Evolutionary conservation across 2,113 vertebrate genomes (phyloP), one percentile per base, ranked within the genome.

Genomic region (Podiceps cristatus): DNA sequence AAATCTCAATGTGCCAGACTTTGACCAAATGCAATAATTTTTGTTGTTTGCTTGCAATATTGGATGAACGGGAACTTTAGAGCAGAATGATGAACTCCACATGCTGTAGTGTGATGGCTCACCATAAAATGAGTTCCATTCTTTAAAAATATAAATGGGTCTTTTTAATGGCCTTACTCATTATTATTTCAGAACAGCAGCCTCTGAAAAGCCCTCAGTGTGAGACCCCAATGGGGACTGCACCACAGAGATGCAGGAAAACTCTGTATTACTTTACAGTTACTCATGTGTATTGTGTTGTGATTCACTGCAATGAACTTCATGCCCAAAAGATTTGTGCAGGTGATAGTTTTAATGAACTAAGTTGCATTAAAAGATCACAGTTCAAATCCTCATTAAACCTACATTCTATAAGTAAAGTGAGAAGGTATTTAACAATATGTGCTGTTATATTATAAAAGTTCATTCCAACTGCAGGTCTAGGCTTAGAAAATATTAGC

Each of bases 281-380:
- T 97, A 91, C 90, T 97, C 95, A 93, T 86, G 69, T 82, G 83
- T 86, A 23, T 58, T 91, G 68, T 82, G 24, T 58, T 91, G 72
- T 82, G 91, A 91, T 86, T 98, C 86, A 97, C 77, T 93, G 85
- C 64, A 29, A 15, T 71, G 93, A 92, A 88, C 81, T 97, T 91
- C 86, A 95, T 4, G 31, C 94, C 59, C 53, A 93, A 87, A 90
- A 95, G 77, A 96, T 96, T 90, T 95, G 91, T 97, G 77, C 77
- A 96, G 94, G 96, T 93, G 93, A 45, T 84, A 37, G 37, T 60
- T 68, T 91, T 96, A 96, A 97, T 96, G 94, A 98, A 88, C 77
- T 94, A 91, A 94, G 71, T 58, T 89, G 74, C 85, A 94, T 94
- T 96, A 97, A 96, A 91, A 96, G 83, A 96, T 81, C 76, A 86